Percentiles rank a stretch among this genome's conserved stretches.
Evolutionary conservation across 2,888 invertebrate species (phyloP).

Genomic region (Amblyjoppa fuscipennis): DNA sequence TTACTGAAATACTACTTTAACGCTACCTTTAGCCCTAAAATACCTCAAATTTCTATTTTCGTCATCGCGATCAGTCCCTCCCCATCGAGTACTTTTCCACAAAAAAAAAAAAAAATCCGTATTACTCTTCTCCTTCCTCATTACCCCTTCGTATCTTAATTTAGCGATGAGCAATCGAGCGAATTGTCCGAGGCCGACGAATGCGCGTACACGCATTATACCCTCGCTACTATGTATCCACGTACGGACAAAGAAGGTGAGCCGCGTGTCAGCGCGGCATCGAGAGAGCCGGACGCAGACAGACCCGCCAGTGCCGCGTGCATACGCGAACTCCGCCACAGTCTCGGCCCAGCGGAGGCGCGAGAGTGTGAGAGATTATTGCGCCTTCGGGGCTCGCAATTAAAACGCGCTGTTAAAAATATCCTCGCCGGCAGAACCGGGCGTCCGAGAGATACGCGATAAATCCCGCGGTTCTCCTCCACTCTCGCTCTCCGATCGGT

Average conservation of each 20-base stretch:
- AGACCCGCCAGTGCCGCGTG: conserved; percentile 6
- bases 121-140: background rate
- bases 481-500: conserved; percentile 27
- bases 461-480: conserved; percentile 43
- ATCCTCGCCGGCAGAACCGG: conserved; percentile 35
- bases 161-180: conserved; percentile 11
- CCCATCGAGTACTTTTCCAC: too few relatives aligned
- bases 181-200: conserved; percentile 29
- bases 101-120: too few relatives aligned
- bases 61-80: too few relatives aligned
- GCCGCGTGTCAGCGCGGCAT: conserved; percentile 23
- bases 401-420: conserved; percentile 68
- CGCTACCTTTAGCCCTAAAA: too few relatives aligned
- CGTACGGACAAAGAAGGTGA: conserved; percentile 48
- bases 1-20: too few relatives aligned
- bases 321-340: background rate
- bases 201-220: conserved; percentile 13
- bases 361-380: conserved; percentile 62
- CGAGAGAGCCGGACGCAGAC: conserved; percentile 13
- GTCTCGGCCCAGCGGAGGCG: conserved; percentile 32
- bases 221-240: background rate
- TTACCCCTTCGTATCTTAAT: background rate
- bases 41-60: too few relatives aligned
- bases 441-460: conserved; percentile 48
- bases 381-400: conserved; percentile 69